Conservation (phyloP, 2,113 vertebrate genomes). For the Macquaria ambigua region DNA sequence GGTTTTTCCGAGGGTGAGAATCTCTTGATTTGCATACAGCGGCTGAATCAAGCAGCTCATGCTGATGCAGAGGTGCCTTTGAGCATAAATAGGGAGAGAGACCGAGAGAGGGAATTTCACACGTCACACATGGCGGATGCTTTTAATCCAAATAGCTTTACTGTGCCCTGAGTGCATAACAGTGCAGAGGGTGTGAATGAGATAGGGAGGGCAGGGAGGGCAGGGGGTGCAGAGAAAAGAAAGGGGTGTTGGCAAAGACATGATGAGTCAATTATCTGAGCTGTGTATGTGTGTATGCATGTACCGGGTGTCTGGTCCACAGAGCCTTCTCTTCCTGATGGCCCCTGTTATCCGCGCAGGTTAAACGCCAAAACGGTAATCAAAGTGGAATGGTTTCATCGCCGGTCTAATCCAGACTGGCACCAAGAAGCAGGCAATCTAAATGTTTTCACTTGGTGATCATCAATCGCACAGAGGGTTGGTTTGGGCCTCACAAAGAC, state of each 20-base stretch:
- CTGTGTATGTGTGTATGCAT: slow-evolving; percentile 7
- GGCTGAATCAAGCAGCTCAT: slow-evolving; percentile 20
- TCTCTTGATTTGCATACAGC: slow-evolving; percentile 41
- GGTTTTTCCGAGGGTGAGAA: slow-evolving; percentile 31
- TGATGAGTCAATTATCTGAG: slow-evolving; percentile 69
- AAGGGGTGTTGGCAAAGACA: slow-evolving; percentile 32
- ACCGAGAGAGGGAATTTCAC: slow-evolving; percentile 21
- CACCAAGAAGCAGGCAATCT: slow-evolving; percentile 71
- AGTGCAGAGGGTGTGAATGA: slow-evolving; percentile 38
- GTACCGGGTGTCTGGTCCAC: slow-evolving; percentile 26
- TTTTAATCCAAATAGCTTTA: slow-evolving; percentile 60
- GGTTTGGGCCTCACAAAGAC: slow-evolving; percentile 20
- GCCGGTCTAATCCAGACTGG: slow-evolving; percentile 72
- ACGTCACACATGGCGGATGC: slow-evolving; percentile 46
- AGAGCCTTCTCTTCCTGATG: slow-evolving; percentile 35
- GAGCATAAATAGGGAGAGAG: slow-evolving; percentile 22
- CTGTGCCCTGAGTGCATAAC: slow-evolving; percentile 36
- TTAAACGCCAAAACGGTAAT: slow-evolving; percentile 77
- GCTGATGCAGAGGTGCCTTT: slow-evolving; percentile 55
- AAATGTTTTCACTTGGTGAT: slow-evolving; percentile 77
- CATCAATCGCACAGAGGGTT: slow-evolving; percentile 51
- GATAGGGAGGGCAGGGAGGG: neutral
- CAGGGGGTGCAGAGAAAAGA: neutral
- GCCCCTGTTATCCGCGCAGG: slow-evolving; percentile 48
- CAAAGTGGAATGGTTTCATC: slow-evolving; percentile 71